Conservation (phyloP, 1,140 invertebrate species). For the Aplysia californica region DNA sequence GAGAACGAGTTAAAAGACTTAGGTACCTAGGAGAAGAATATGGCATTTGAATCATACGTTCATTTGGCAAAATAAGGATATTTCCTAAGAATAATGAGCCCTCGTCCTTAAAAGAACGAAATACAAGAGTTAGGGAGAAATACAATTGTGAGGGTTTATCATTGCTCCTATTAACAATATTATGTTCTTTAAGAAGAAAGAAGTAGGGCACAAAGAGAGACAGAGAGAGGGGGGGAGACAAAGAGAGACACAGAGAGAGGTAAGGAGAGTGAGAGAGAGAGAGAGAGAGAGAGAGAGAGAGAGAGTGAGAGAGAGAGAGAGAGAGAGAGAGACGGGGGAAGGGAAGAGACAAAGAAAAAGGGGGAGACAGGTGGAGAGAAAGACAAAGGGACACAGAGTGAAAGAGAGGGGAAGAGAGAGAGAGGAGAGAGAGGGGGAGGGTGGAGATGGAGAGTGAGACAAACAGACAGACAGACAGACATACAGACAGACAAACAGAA, state of each 20-base stretch:
- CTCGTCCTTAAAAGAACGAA: too few relatives aligned
- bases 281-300: not conserved
- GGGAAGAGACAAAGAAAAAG: not conserved
- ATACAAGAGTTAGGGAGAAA: too few relatives aligned
- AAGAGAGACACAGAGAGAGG: not conserved
- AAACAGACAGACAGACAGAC: not conserved
- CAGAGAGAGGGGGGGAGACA: not conserved
- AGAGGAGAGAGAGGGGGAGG: not conserved
- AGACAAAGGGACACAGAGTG: conserved; percentile 2
- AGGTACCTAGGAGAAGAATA: too few relatives aligned
- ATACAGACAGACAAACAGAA: not conserved
- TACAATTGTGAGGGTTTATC: too few relatives aligned
- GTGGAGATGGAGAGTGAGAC: not conserved
- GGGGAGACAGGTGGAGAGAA: not conserved
- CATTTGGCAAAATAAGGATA: too few relatives aligned
- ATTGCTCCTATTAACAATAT: too few relatives aligned
- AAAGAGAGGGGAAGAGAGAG: not conserved
- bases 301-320: not conserved
- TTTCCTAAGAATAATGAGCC: too few relatives aligned
- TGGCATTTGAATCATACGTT: too few relatives aligned
- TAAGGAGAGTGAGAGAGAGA: not conserved
- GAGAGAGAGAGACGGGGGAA: not conserved
- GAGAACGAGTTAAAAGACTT: too few relatives aligned
- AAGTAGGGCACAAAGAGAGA: not conserved
- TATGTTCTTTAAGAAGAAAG: not conserved